Evolutionary conservation across 2,797 vertebrate species (phyloP), one percentile per base, ranked within the genome.

Genomic region (Melanotaenia parkinsoni): DNA sequence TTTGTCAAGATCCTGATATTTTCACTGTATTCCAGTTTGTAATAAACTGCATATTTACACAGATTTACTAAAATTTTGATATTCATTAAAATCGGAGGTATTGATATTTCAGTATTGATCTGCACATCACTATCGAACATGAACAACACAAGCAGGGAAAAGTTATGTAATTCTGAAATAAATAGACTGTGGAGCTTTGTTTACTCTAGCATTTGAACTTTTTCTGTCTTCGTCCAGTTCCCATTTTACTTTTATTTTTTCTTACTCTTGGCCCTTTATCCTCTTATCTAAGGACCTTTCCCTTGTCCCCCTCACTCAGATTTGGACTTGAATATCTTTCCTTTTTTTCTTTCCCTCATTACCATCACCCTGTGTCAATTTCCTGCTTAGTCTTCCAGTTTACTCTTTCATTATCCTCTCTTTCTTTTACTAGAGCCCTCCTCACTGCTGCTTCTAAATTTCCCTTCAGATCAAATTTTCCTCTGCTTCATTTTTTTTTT

Each of bases 401-500:
- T 38, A 38, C 12, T 38, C 37, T 38, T 4, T 57, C 32, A 24
- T 26, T 13, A 66, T 16, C 22, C n/a, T 70, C 50, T 38, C n/a
- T 65, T 45, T 56, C 1, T 45, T 45, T 72, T 26, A 5, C 10
- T 38, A 1, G n/a, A 43, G 0, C 51, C 57, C 53, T 33, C 12
- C 37, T 63, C 4, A 62, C 45, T 22, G 69, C 20, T 30, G 63
- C 22, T 40, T 24, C 33, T 50, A 45, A 63, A 74, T 50, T 47
- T 64, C 47, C 24, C 18, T 64, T 20, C 70, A 3, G n/a, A 35
- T 58, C 54, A 63, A 72, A 35, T 33, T 57, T 12, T 58, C 13
- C 6, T 37, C 26, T 40, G 38, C 33, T 37, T 57, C 28, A 67
- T 35, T 59, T 57, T 60, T 57, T 60, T 82, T 76, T 68, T 81